Base-by-base conservation (phyloP, 1,140 invertebrate species). In the Lethrus apterus region DNA sequence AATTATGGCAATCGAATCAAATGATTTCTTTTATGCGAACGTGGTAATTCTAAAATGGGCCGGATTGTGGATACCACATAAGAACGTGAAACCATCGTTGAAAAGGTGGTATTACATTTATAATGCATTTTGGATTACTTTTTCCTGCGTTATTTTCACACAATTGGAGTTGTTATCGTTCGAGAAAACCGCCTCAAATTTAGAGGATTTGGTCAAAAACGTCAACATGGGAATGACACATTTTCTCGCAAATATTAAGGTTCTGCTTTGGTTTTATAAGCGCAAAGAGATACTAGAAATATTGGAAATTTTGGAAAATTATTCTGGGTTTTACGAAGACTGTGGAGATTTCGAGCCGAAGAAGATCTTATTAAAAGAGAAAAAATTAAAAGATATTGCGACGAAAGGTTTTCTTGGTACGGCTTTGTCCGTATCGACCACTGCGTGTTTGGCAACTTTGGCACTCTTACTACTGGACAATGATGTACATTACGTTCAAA, bases 141-240 rank as follows among this genome's bases (percentile, higher is more conserved):
- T 33, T 10, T 44, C 44, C 9, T 19, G 31, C 10, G 19, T 18
- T n/a, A 4, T 50, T 7, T 49, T 32, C 31, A n/a, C 17, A n/a
- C 47, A 43, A 2, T 41, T 34, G 7, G 51, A 53, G 30, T 9
- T 53, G 19, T 21, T 34, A 14, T 44, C 44, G 33, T 26, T 53
- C 32, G 8, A 18, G 9, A 34, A 41, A 3, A 49, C 51, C 1
- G 29, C 29, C 11, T 15, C 26, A 3, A 48, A 36, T 26, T 23
- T 53, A 11, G 42, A 42, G n/a, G 11, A 42, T 11, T 5, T 46
- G 2, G 36, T 53, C 3, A 48, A 53, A 19, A 44, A 53, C 40
- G 14, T 50, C n/a, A 48, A 46, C n/a, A 41, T 53, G 35, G 48
- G 32, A 9, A 34, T 30, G 10, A 53, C 47, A 2, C 51, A 53